phyloP scores from a whole-genome alignment of 2,797 vertebrate genomes.

The Melanotaenia boesemani region DNA sequence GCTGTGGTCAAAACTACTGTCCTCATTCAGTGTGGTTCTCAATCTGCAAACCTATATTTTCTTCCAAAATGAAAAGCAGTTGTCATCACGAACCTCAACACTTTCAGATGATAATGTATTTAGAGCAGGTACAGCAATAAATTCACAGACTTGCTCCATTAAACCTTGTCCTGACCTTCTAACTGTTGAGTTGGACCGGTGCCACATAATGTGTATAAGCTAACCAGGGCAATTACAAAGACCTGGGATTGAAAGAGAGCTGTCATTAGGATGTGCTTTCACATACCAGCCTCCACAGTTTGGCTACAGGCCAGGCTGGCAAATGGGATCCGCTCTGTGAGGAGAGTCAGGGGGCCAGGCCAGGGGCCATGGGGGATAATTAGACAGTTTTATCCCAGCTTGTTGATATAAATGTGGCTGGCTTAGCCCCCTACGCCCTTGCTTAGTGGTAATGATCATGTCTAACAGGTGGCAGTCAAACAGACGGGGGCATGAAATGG shows the following conservation, averaged over 20 bases:
- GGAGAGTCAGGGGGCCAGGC: slow-evolving; percentile 85
- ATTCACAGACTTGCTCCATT: slow-evolving; percentile 63
- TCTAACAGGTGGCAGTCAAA: slow-evolving; percentile 97
- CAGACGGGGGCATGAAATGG: slow-evolving; percentile 90
- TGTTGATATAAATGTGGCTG: slow-evolving; percentile 98
- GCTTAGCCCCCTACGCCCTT: slow-evolving; percentile 88
- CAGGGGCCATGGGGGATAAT: slow-evolving; percentile 92
- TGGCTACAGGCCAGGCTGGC: slow-evolving; percentile 88
- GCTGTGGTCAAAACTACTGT: slow-evolving; percentile 14
- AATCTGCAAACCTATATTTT: slow-evolving; percentile 26
- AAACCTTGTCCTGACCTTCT: slow-evolving; percentile 77
- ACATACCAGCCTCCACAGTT: slow-evolving; percentile 87
- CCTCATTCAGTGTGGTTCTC: not conserved
- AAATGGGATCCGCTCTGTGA: slow-evolving; percentile 83
- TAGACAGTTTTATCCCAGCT: slow-evolving; percentile 93
- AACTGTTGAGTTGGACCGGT: slow-evolving; percentile 70
- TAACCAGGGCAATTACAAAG: slow-evolving; percentile 87
- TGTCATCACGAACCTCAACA: slow-evolving; percentile 42
- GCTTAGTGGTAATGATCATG: slow-evolving; percentile 91
- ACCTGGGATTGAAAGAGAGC: slow-evolving; percentile 86
- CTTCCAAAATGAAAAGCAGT: slow-evolving; percentile 23
- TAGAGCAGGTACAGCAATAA: slow-evolving; percentile 58
- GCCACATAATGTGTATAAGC: slow-evolving; percentile 88
- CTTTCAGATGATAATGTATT: slow-evolving; percentile 55
- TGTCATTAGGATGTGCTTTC: slow-evolving; percentile 90